A percentile compares a stretch with the other conserved stretches of the same genome.
phyloP scores from a whole-genome alignment of 1,140 invertebrate species.

The Eriocheir sinensis region DNA sequence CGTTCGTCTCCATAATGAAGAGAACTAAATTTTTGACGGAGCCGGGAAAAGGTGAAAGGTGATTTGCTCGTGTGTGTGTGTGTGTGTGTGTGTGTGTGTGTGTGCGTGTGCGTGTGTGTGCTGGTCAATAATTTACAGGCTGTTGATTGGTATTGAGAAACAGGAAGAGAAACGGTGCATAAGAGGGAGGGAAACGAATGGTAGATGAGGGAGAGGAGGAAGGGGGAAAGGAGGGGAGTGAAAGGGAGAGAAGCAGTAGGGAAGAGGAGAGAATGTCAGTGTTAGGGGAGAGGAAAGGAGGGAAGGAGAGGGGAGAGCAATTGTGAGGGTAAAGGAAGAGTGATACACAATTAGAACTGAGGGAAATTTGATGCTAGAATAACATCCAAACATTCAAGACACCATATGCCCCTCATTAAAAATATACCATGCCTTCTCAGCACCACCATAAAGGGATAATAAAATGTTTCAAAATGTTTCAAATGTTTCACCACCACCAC shows the following conservation, averaged over 20 bases:
- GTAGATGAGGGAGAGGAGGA: no score
- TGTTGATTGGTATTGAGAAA: no score
- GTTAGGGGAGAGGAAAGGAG: no score
- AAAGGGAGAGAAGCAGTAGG: neutral
- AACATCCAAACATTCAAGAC: neutral
- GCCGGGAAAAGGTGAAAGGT: no score
- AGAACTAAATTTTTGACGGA: no score
- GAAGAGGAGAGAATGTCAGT: no score
- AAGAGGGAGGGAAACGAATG: no score
- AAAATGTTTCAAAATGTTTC: no score
- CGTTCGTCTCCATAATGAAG: no score
- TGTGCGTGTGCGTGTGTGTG: neutral
- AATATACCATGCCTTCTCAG: neutral
- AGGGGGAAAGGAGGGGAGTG: neutral
- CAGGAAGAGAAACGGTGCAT: no score
- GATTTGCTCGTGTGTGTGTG: neutral
- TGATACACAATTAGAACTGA: neutral
- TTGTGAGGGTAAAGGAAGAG: neutral
- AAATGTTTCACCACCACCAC: neutral
- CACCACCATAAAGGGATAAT: no score
- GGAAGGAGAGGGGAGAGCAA: neutral
- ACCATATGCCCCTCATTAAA: neutral
- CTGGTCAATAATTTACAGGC: no score
- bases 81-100: neutral
- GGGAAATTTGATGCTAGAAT: neutral